Percentiles rank a stretch among this genome's conserved stretches.
phyloP scores from a whole-genome alignment of 2,113 vertebrate genomes.

The Eleginops maclovinus region DNA sequence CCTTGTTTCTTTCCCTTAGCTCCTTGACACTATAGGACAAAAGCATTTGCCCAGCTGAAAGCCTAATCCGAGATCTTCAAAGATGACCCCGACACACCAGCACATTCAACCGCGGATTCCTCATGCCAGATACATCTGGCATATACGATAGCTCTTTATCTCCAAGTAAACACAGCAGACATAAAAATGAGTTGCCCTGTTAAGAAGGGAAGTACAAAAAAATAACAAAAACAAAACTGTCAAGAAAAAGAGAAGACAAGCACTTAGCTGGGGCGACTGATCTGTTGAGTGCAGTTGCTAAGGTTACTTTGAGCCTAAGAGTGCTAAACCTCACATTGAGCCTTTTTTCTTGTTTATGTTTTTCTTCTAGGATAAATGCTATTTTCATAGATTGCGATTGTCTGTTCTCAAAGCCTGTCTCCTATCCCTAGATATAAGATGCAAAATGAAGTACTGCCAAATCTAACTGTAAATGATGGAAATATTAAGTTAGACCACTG shows the following conservation, averaged over 20 bases:
- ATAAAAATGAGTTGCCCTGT: constrained; percentile 88
- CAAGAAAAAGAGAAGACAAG: constrained; percentile 32
- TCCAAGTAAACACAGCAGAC: constrained; percentile 80
- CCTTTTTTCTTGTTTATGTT: neutral
- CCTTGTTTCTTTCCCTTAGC: constrained; percentile 22
- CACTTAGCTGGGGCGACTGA: constrained; percentile 51
- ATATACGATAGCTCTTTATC: constrained; percentile 26
- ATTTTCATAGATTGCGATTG: neutral
- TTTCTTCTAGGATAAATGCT: neutral
- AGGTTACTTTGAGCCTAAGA: constrained; percentile 28
- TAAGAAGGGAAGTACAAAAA: constrained; percentile 81
- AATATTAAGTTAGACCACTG: constrained; percentile 3
- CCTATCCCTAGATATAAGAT: neutral
- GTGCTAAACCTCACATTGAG: neutral
- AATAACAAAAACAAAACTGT: neutral
- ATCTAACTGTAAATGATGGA: neutral
- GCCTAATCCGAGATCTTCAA: constrained; percentile 24
- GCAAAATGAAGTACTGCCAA: too few species aligned
- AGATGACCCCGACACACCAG: constrained; percentile 39
- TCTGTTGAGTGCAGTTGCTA: constrained; percentile 79
- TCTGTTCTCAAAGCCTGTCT: neutral
- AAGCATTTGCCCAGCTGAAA: constrained; percentile 35
- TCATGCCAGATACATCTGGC: constrained; percentile 33
- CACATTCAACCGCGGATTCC: constrained; percentile 25
- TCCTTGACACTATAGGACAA: constrained; percentile 15